Conservation (phyloP, 2,888 invertebrate species). For the Monoplex corrugatus region DNA sequence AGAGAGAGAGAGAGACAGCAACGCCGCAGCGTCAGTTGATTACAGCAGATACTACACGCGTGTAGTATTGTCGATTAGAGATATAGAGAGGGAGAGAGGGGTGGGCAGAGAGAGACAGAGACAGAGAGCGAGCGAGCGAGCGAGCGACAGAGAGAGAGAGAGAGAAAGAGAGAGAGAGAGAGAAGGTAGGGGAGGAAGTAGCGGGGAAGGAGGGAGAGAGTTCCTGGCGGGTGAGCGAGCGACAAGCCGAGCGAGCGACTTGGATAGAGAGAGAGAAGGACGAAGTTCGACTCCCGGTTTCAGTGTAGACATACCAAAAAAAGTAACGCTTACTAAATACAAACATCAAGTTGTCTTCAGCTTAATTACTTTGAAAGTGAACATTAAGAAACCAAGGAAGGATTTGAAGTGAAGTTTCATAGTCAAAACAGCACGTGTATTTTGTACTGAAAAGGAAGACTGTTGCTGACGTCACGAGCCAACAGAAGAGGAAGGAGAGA, state of each 20-base stretch:
- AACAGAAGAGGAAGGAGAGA: constrained; percentile 81
- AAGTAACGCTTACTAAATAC: too few relatives aligned
- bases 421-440: constrained; percentile 6
- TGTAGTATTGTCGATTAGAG: too few relatives aligned
- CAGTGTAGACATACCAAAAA: too few relatives aligned
- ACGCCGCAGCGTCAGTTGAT: too few relatives aligned
- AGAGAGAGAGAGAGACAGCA: constrained; percentile 9
- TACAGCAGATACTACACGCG: too few relatives aligned
- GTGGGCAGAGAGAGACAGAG: too few relatives aligned
- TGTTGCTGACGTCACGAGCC: constrained; percentile 81
- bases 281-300: constrained; percentile 4
- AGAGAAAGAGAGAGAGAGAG: neutral
- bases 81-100: too few relatives aligned
- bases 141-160: too few relatives aligned
- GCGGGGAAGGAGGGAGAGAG: neutral
- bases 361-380: neutral
- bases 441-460: constrained; percentile 79
- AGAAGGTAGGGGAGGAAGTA: neutral
- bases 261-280: constrained; percentile 33
- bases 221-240: neutral
- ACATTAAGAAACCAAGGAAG: neutral
- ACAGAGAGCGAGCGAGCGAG: too few relatives aligned
- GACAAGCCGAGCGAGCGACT: neutral
- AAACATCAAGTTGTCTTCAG: too few relatives aligned
- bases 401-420: constrained; percentile 63